Evolutionary conservation across 2,888 invertebrate species (phyloP).

Genomic region (Norana najaformis): DNA sequence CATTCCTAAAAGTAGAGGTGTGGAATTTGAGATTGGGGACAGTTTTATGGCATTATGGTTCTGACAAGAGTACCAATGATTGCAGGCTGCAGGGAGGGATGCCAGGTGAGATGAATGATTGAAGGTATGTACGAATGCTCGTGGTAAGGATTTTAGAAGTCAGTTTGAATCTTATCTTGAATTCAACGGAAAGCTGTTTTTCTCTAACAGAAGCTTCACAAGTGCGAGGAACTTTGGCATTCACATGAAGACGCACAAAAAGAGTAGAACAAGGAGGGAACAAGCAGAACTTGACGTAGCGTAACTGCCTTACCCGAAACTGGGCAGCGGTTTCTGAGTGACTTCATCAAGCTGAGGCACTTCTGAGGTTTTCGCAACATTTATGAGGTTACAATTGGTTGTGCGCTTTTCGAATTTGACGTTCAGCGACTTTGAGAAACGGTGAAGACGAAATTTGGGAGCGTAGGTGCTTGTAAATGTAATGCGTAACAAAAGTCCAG

Average conservation of each 20-base stretch:
- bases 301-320: background rate
- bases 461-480: background rate
- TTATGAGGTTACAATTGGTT: background rate
- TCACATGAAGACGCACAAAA: slow-evolving; percentile 92
- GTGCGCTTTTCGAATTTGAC: background rate
- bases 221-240: slow-evolving; percentile 98
- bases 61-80: too few species aligned
- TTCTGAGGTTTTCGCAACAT: background rate
- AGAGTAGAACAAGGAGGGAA: background rate
- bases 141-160: too few species aligned
- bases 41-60: too few species aligned
- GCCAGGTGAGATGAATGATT: too few species aligned
- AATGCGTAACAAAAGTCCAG: background rate
- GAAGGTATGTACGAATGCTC: too few species aligned
- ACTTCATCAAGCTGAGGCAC: background rate
- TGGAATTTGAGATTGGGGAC: too few species aligned
- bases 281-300: background rate
- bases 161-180: too few species aligned
- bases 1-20: too few species aligned
- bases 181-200: background rate
- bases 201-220: slow-evolving; percentile 84
- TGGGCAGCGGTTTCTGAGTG: slow-evolving; percentile 16
- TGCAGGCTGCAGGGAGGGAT: too few species aligned
- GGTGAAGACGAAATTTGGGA: background rate
- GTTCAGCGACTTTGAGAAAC: too few species aligned